Conservation (phyloP, 2,797 vertebrate genomes). For the Crocodylus rhombifer region DNA sequence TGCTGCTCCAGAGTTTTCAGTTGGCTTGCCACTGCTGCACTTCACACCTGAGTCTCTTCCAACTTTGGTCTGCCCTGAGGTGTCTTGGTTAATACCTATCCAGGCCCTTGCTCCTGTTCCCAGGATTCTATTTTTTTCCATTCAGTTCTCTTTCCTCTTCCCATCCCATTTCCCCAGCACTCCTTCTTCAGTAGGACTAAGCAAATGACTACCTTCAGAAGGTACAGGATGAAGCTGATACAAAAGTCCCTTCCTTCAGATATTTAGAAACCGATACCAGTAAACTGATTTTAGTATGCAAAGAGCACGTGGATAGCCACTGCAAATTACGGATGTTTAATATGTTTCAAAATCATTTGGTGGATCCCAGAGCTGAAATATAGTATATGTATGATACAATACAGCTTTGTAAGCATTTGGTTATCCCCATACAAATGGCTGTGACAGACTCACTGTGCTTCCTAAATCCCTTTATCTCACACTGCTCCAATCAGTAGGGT, state of each 20-base stretch:
- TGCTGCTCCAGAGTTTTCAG: neutral
- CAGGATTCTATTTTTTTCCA: neutral
- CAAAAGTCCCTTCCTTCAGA: neutral
- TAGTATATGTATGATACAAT: neutral
- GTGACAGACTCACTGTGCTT: slow-evolving; percentile 17
- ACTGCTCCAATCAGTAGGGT: neutral
- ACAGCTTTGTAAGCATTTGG: slow-evolving; percentile 10
- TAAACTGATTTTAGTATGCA: slow-evolving; percentile 12
- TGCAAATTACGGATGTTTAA: slow-evolving; percentile 34
- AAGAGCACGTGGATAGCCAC: slow-evolving; percentile 39
- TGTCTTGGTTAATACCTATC: neutral
- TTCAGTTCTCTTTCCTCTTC: neutral
- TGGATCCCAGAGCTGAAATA: neutral
- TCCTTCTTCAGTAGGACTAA: neutral
- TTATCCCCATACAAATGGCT: slow-evolving; percentile 45
- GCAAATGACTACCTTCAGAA: neutral
- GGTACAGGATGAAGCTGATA: neutral
- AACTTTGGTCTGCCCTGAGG: neutral
- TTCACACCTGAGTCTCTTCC: neutral
- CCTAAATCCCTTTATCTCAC: slow-evolving; percentile 33
- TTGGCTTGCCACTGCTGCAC: neutral
- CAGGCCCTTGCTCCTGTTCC: too few species aligned
- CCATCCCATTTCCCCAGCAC: neutral
- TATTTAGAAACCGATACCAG: neutral
- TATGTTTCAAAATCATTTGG: slow-evolving; percentile 12